Conservation (phyloP, 2,113 vertebrate species). For the Gallinago media region DNA sequence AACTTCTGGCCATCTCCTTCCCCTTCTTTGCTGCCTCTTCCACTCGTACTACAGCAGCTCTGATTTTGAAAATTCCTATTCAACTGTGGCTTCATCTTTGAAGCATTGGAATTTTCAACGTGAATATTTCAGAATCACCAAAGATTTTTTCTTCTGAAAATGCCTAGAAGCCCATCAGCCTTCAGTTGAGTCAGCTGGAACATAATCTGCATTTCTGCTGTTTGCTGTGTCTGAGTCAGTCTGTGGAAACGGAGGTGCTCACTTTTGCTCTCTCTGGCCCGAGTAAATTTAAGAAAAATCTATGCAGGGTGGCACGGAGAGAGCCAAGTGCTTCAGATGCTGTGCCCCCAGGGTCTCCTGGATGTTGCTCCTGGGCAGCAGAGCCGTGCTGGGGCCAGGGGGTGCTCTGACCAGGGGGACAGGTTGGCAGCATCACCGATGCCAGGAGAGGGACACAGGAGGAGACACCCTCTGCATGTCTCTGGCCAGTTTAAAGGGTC, state of each 20-base stretch:
- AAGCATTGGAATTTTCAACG: not conserved
- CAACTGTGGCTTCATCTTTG: not conserved
- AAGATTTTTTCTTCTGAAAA: not conserved
- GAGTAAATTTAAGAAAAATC: not conserved
- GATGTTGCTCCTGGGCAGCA: not conserved
- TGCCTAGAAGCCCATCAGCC: not conserved
- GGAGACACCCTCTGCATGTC: not conserved
- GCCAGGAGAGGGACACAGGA: fast-evolving
- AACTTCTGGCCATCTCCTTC: not conserved
- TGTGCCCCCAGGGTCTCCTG: not conserved
- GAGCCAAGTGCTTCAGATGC: not conserved
- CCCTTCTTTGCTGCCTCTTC: not conserved
- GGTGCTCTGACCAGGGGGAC: not conserved
- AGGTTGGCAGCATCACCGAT: not conserved
- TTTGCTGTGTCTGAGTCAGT: not conserved
- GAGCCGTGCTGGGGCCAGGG: not conserved
- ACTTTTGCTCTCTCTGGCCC: not conserved
- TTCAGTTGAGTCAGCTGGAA: not conserved
- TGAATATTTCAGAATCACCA: not conserved
- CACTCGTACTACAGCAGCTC: not conserved
- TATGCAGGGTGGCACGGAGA: not conserved
- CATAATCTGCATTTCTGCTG: not conserved
- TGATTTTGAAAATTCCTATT: not conserved
- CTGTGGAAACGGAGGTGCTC: not conserved
- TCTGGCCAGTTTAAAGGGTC: not conserved